These are phyloP conservation scores for Euzetes globulus DNA, from an alignment of 2,888 invertebrate species.

Conservation along the genomic window DNA sequence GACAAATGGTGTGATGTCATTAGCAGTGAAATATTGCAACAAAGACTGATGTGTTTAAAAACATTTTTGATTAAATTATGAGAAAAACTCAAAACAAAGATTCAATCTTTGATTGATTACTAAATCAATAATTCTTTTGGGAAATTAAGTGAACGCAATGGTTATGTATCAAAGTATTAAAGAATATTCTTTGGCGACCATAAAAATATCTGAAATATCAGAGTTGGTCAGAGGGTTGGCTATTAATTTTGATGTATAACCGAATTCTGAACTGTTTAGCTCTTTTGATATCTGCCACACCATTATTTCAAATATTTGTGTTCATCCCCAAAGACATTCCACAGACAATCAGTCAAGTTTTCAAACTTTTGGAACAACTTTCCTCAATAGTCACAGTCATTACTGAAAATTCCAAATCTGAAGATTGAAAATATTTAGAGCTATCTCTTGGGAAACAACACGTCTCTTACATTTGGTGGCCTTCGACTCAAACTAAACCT, in stretches of 20 bases:
- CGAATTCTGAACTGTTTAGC: not conserved
- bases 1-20: too few species aligned
- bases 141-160: constrained; percentile 12
- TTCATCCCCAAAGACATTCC: too few species aligned
- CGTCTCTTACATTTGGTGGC: not conserved
- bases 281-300: not conserved
- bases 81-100: not conserved
- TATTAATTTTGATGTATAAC: not conserved
- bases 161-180: not conserved
- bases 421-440: constrained; percentile 1
- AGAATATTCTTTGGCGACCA: too few species aligned
- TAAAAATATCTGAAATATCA: not conserved
- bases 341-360: too few species aligned
- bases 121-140: constrained; percentile 18
- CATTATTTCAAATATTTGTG: too few species aligned
- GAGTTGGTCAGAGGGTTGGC: not conserved
- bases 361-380: not conserved
- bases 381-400: not conserved
- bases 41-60: too few species aligned
- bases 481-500: too few species aligned
- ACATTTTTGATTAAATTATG: not conserved
- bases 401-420: too few species aligned
- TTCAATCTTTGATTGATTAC: not conserved
- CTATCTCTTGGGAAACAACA: constrained; percentile 9
- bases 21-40: too few species aligned